Evolutionary conservation across 2,888 invertebrate genomes (phyloP), one percentile per base, ranked within the genome.

Genomic region (Fragum fragum): DNA sequence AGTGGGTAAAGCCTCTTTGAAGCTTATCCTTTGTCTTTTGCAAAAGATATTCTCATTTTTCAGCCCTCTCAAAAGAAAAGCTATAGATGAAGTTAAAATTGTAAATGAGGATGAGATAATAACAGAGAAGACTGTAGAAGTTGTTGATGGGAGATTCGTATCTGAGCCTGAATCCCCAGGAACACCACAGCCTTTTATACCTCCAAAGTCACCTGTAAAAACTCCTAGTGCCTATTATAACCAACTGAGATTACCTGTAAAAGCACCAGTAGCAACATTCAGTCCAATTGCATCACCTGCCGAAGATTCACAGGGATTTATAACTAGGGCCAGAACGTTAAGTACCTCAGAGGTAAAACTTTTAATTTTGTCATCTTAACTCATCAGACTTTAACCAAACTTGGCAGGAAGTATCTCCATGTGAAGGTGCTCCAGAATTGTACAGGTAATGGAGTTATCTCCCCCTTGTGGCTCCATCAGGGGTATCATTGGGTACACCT

Each of bases 311-410:
- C 14, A 14, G 5, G 47, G 47, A 18, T 6, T 9, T 16, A 79
- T 78, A 28, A 83, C 79, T 42, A 57, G 83, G 32, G 52, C 68
- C 0, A 66, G 76, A 26, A 72, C 83, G 36, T 39, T 76, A 0
- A 81, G 81, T 57, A 74, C 75, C 39, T 72, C 83, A 57, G 86
- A 86, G 83, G 81, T 79, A 77, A 36, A 11, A 29, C 18, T 69
- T 14, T 36, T 36, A n/a, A n/a, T n/a, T n/a, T n/a, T n/a, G n/a
- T n/a, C n/a, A n/a, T n/a, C n/a, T n/a, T n/a, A n/a, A n/a, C n/a
- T n/a, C n/a, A n/a, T n/a, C n/a, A n/a, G n/a, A n/a, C n/a, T n/a
- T 3, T 18, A n/a, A 6, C 18, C n/a, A 47, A n/a, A 47, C 16
- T n/a, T n/a, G n/a, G n/a, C n/a, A n/a, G n/a, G n/a, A n/a, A n/a